phyloP scores from a whole-genome alignment of 2,888 invertebrate species.

The Rosalia funebris region DNA sequence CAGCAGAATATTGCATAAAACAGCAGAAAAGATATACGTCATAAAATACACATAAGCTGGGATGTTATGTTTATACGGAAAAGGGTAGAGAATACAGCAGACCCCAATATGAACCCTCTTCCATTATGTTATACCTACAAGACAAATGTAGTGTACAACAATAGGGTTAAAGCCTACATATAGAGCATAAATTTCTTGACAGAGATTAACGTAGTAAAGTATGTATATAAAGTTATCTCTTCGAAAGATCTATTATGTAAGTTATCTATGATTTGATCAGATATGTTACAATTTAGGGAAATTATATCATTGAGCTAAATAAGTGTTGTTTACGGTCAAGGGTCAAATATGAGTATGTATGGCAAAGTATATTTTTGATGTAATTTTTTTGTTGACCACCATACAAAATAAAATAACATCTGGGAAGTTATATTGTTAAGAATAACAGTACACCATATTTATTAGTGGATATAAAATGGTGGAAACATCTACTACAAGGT shows the following conservation, averaged over 20 bases:
- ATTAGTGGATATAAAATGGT: too few species aligned
- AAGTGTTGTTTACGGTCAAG: too few species aligned
- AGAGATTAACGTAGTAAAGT: constrained; percentile 12
- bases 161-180: constrained; percentile 32
- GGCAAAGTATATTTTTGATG: too few species aligned
- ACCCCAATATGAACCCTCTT: constrained; percentile 28
- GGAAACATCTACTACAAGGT: too few species aligned
- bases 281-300: neutral
- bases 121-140: constrained; percentile 35
- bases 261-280: neutral
- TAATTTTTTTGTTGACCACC: too few species aligned
- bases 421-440: too few species aligned
- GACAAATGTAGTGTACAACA: constrained; percentile 34
- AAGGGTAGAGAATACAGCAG: constrained; percentile 15
- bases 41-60: constrained; percentile 9
- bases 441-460: too few species aligned
- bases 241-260: neutral
- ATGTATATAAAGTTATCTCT: constrained; percentile 17
- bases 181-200: constrained; percentile 19
- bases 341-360: too few species aligned
- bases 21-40: neutral
- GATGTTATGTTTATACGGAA: constrained; percentile 12
- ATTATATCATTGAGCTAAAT: neutral
- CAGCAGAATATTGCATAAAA: neutral
- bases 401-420: too few species aligned